These are phyloP conservation scores for Orchestes rusci DNA, from an alignment of 2,888 invertebrate genomes.

Conservation along the genomic window DNA sequence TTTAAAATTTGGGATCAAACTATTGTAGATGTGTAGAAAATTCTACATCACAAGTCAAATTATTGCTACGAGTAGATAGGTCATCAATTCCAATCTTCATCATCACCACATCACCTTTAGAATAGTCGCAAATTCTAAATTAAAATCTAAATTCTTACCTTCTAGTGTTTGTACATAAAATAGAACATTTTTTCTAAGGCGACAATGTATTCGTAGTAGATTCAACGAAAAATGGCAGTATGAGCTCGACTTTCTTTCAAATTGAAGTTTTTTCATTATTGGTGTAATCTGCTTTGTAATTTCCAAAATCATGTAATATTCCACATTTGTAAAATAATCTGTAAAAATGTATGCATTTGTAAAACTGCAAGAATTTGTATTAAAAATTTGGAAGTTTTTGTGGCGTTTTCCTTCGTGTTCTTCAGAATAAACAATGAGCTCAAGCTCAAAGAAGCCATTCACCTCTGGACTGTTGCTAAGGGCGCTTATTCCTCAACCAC, in stretches of 20 bases:
- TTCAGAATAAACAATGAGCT: too few relatives aligned
- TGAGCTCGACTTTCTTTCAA: background rate
- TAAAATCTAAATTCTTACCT: too few relatives aligned
- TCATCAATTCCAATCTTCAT: too few relatives aligned
- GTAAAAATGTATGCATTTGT: conserved; percentile 2
- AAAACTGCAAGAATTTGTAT: conserved; percentile 1
- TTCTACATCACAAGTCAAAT: conserved; percentile 6
- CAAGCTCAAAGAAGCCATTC: too few relatives aligned
- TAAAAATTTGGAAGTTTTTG: background rate
- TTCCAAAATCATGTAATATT: too few relatives aligned
- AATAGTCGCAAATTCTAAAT: conserved; percentile 19
- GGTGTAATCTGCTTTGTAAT: background rate
- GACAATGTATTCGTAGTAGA: too few relatives aligned
- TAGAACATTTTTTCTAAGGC: too few relatives aligned
- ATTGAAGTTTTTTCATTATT: background rate
- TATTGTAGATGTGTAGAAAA: conserved; percentile 19
- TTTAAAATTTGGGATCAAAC: conserved; percentile 34
- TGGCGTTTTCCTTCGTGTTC: background rate
- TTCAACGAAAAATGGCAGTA: too few relatives aligned
- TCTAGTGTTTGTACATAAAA: too few relatives aligned
- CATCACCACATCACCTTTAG: conserved; percentile 7
- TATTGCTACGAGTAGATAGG: too few relatives aligned
- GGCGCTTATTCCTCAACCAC: too few relatives aligned
- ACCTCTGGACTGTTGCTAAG: too few relatives aligned
- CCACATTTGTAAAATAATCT: conserved; percentile 1